phyloP scores from a whole-genome alignment of 1,140 invertebrate genomes.

The Pseudoatta argentina region DNA sequence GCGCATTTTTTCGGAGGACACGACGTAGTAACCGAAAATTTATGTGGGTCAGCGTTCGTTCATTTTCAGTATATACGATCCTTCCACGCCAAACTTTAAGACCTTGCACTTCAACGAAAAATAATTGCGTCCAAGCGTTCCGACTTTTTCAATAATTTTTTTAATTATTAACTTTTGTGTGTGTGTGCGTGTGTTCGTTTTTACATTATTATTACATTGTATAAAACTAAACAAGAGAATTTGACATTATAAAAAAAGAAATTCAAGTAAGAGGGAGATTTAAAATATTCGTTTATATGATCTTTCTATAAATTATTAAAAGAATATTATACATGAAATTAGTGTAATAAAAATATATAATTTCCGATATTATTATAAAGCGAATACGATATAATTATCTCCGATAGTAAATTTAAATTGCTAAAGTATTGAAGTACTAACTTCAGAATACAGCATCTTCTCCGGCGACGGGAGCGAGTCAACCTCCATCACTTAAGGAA shows the following conservation, averaged over 20 bases:
- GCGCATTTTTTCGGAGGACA: conserved; percentile 64
- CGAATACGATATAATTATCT: conserved; percentile 4
- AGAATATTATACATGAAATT: neutral
- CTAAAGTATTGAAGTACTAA: conserved; percentile 45
- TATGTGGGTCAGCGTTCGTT: conserved; percentile 59
- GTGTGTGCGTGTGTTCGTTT: too few relatives aligned
- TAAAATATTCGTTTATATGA: too few relatives aligned
- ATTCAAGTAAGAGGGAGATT: neutral
- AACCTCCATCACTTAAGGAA: conserved; percentile 61
- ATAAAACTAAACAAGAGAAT: neutral
- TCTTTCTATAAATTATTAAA: neutral
- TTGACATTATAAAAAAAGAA: neutral
- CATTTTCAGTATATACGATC: conserved; percentile 50
- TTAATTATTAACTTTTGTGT: neutral
- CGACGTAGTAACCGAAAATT: conserved; percentile 59
- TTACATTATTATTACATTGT: neutral
- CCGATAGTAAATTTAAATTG: conserved; percentile 21
- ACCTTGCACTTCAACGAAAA: conserved; percentile 18
- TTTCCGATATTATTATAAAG: neutral
- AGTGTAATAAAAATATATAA: neutral
- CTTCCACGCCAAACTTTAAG: conserved; percentile 32
- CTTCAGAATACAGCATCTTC: conserved; percentile 37
- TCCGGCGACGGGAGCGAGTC: conserved; percentile 36
- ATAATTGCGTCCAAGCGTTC: neutral
- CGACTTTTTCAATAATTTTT: neutral